Evolutionary conservation across 2,888 invertebrate genomes (phyloP), one percentile per base, ranked within the genome.

Genomic region (Phaonia tiefii): DNA sequence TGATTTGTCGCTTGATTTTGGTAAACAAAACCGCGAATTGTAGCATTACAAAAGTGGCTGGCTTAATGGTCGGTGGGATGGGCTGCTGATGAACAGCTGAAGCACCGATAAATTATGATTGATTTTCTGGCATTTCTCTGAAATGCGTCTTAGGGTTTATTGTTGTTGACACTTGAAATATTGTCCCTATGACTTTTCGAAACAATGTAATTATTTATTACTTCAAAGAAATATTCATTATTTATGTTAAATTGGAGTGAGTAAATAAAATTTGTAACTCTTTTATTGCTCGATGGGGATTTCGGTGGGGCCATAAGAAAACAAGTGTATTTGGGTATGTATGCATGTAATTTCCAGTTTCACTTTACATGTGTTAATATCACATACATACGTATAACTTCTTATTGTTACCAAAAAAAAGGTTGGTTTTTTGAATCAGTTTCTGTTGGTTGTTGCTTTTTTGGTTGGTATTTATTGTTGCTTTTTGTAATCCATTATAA

Each of bases 151-250:
- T 63, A 20, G 22, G 31, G 51, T 20, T 71, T 22, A 15, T 22
- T 37, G n/a, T 66, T 66, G 46, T 72, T 39, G 72, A 37, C 76
- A 77, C 60, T 67, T 72, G 58, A 72, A 42, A 44, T 67, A 22
- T 58, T 42, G 15, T 71, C n/a, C n/a, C n/a, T n/a, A n/a, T n/a
- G n/a, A n/a, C n/a, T n/a, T n/a, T n/a, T n/a, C n/a, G n/a, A n/a
- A n/a, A n/a, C n/a, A n/a, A n/a, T 67, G 63, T 63, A 51, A 67
- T 63, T 73, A 73, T 67, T 60, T 63, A 54, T 69, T 60, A 49
- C 54, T 63, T 39, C 37, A 54, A 63, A 67, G 25, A 60, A 60
- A 7, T 20, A 3, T 20, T 20, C 42, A 66, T 67, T 46, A 49
- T 42, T 77, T 46, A 46, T 65, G 20, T 58, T 5, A 46, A 13